Percentiles rank a stretch among this genome's conserved stretches.
Evolutionary conservation across 2,797 vertebrate species (phyloP).

Genomic region (Clarias pachynema): DNA sequence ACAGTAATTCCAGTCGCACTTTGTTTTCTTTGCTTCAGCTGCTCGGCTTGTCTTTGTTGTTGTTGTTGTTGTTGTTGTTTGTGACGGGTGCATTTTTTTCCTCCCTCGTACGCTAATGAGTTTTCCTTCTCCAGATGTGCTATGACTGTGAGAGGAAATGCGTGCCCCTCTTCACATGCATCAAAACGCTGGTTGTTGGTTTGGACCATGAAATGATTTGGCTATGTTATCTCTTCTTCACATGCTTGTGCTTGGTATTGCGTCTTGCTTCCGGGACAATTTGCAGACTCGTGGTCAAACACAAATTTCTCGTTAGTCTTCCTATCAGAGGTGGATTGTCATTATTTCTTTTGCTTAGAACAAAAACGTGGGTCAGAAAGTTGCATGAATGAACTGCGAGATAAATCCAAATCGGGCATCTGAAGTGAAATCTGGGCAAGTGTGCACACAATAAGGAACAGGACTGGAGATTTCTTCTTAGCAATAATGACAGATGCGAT

Average conservation of each 20-base stretch:
- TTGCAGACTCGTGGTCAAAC: slow-evolving; percentile 74
- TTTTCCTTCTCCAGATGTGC: slow-evolving; percentile 58
- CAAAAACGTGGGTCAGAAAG: slow-evolving; percentile 72
- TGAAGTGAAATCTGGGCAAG: slow-evolving; percentile 30
- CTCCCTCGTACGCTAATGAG: slow-evolving; percentile 57
- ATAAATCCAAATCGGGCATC: slow-evolving; percentile 64
- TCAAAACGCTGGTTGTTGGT: slow-evolving; percentile 69
- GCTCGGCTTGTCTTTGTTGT: slow-evolving; percentile 40
- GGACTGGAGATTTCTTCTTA: slow-evolving; percentile 31
- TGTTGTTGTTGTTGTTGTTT: slow-evolving; percentile 49
- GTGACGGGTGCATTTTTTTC: slow-evolving; percentile 32
- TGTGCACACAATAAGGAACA: slow-evolving; percentile 8
- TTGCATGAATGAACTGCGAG: slow-evolving; percentile 80
- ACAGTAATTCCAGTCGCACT: slow-evolving; percentile 44
- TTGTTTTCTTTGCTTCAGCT: slow-evolving; percentile 46
- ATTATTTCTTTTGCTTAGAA: slow-evolving; percentile 74
- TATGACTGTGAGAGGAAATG: slow-evolving; percentile 58
- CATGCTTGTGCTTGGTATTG: slow-evolving; percentile 46
- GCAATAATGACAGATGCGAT: slow-evolving; percentile 48
- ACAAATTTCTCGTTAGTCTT: slow-evolving; percentile 77
- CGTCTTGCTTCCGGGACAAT: slow-evolving; percentile 54
- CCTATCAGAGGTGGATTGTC: slow-evolving; percentile 83
- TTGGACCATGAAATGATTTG: slow-evolving; percentile 79
- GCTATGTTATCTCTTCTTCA: slow-evolving; percentile 72
- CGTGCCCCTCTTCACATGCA: slow-evolving; percentile 59